Percentiles rank a stretch among this genome's conserved stretches.
phyloP scores from a whole-genome alignment of 2,888 invertebrate genomes.

The Drosophila prostipennis region DNA sequence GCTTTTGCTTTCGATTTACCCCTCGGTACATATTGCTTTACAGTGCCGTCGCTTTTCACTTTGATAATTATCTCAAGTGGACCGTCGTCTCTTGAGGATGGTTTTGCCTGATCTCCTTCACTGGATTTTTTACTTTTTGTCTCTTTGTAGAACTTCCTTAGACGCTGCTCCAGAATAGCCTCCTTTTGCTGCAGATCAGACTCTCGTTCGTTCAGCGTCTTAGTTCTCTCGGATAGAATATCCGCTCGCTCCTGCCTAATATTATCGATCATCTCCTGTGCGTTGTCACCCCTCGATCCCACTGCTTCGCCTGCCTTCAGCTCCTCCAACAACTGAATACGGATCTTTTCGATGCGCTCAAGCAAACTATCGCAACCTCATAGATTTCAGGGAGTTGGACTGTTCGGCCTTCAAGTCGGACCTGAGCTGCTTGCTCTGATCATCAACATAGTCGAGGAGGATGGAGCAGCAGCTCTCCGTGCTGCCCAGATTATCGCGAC shows the following conservation, averaged over 20 bases:
- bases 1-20: conserved; percentile 5
- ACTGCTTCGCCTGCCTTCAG: conserved; percentile 59
- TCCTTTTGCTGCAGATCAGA: conserved; percentile 78
- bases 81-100: conserved; percentile 8
- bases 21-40: conserved; percentile 52
- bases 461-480: conserved; percentile 82
- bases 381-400: conserved; percentile 60
- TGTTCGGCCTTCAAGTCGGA: conserved; percentile 74
- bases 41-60: conserved; percentile 65
- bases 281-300: conserved; percentile 43
- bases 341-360: conserved; percentile 77
- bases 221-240: conserved; percentile 59
- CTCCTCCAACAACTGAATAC: conserved; percentile 73
- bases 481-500: conserved; percentile 37
- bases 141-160: conserved; percentile 53
- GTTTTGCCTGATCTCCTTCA: conserved; percentile 5
- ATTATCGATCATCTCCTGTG: conserved; percentile 68
- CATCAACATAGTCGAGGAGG: conserved; percentile 81
- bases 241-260: conserved; percentile 78
- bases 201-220: conserved; percentile 62
- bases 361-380: conserved; percentile 71
- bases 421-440: conserved; percentile 79
- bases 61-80: conserved; percentile 81
- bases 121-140: conserved; percentile 28
- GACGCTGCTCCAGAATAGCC: conserved; percentile 59